Base-by-base conservation (phyloP, 2,113 vertebrate species). In the Vulpes lagopus region DNA sequence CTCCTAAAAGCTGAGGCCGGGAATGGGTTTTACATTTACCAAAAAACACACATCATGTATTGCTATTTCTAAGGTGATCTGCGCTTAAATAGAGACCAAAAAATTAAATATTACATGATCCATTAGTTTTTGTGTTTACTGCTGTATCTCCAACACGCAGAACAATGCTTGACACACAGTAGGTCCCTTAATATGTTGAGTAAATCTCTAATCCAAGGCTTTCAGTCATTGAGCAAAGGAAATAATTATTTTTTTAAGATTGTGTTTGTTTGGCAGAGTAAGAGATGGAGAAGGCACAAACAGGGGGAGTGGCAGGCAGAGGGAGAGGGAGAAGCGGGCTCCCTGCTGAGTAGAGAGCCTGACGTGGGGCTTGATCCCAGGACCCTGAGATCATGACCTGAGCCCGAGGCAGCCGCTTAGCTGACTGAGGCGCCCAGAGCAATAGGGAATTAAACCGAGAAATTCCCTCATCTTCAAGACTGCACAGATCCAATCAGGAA, bases 221-320 rank as follows among this genome's bases (percentile, higher is more conserved):
- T 60, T 91, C 38, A 51, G 73, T 88, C 78, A 89, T 16, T 84
- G 30, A 74, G 73, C 38, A 92, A 91, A 88, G 79, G 32, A 93
- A 94, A 83, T 43, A 43, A 1, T 43, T 43, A 43, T 43, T 43
- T 43, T 43, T 43, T 43, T 43, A 43, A 43, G 43, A 43, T 43
- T 43, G 43, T 43, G 43, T 43, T 43, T 43, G 43, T 43, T 43
- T 43, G 43, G 43, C 43, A 43, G 43, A 43, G 7, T 43, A 43
- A 43, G 43, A 43, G 43, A 43, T 43, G 43, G 43, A 43, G 43
- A 43, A 7, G 43, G 43, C 43, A 43, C 43, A 43, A 43, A 43
- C 43, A 43, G 7, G 43, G 7, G 43, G 43, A 43, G 43, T 43
- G 43, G 43, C 43, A 43, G 43, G 43, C 43, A 43, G 43, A 43